phyloP scores from a whole-genome alignment of 2,113 vertebrate species.

The Cariama cristata region DNA sequence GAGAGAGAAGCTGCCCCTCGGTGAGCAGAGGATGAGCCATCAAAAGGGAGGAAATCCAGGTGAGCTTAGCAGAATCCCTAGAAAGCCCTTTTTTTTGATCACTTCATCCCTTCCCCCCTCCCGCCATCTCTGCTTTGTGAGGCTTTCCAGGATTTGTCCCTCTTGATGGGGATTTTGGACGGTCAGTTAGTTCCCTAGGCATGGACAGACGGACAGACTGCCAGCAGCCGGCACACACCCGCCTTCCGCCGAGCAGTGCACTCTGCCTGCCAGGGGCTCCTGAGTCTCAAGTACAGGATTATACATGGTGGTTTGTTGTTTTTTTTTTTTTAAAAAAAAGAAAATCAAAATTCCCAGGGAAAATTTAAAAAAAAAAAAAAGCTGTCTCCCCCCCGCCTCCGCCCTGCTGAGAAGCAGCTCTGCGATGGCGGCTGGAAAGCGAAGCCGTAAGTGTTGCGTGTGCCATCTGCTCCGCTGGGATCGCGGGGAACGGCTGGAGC shows the following conservation, averaged over 20 bases:
- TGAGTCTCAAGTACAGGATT: not conserved
- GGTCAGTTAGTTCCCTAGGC: not conserved
- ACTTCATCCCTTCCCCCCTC: not conserved
- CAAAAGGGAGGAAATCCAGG: not conserved
- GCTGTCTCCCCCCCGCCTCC: not conserved
- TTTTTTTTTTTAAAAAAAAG: not conserved
- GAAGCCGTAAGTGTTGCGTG: slow-evolving; percentile 56
- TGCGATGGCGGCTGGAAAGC: slow-evolving; percentile 69
- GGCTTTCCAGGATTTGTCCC: slow-evolving; percentile 28
- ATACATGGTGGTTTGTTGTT: not conserved
- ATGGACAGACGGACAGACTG: not conserved
- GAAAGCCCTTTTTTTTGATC: slow-evolving; percentile 24
- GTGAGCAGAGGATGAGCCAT: not conserved
- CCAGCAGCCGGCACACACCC: fast-evolving
- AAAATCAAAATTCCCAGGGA: slow-evolving; percentile 39
- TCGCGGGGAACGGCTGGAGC: slow-evolving; percentile 35
- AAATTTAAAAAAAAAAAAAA: not conserved
- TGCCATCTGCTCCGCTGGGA: slow-evolving; percentile 66
- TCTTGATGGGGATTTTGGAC: not conserved
- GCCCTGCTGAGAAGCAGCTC: slow-evolving; percentile 56
- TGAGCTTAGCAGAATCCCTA: slow-evolving; percentile 3
- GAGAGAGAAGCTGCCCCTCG: not conserved
- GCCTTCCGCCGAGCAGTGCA: fast-evolving
- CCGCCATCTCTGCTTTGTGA: not conserved
- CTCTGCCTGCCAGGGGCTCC: not conserved